Conservation (phyloP, 2,113 vertebrate genomes). For the Apteryx mantelli region DNA sequence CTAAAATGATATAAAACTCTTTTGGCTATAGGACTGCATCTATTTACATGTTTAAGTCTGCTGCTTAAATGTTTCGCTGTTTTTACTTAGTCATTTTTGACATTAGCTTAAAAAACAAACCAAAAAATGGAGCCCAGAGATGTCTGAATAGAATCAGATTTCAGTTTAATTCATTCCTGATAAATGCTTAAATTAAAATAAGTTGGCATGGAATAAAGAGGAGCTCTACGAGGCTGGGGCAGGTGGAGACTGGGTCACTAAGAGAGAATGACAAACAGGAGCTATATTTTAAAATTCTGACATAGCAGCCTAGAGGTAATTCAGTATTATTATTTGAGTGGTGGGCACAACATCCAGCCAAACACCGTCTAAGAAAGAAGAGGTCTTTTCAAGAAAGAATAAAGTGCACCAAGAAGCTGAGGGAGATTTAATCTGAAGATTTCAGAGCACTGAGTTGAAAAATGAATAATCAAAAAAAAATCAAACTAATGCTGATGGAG, state of each 20-base stretch:
- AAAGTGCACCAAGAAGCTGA: not conserved
- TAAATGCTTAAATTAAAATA: not conserved
- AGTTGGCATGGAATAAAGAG: too few species aligned
- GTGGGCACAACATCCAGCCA: not conserved
- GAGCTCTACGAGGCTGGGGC: not conserved
- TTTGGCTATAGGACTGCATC: not conserved
- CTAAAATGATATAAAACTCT: not conserved
- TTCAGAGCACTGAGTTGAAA: not conserved
- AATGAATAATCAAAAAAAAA: not conserved
- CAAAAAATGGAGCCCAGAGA: not conserved
- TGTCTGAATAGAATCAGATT: not conserved
- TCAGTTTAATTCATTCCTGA: not conserved
- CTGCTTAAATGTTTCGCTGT: not conserved
- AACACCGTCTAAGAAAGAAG: not conserved
- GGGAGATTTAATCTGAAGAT: not conserved
- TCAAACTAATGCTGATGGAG: not conserved
- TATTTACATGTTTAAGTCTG: not conserved
- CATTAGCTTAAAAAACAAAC: not conserved
- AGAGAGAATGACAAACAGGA: not conserved
- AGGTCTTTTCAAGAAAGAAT: not conserved
- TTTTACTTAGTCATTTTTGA: not conserved
- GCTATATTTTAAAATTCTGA: not conserved
- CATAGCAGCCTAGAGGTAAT: not conserved
- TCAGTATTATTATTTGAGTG: not conserved
- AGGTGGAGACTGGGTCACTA: not conserved